Conservation (phyloP, 2,797 vertebrate species). For the Thaleichthys pacificus region DNA sequence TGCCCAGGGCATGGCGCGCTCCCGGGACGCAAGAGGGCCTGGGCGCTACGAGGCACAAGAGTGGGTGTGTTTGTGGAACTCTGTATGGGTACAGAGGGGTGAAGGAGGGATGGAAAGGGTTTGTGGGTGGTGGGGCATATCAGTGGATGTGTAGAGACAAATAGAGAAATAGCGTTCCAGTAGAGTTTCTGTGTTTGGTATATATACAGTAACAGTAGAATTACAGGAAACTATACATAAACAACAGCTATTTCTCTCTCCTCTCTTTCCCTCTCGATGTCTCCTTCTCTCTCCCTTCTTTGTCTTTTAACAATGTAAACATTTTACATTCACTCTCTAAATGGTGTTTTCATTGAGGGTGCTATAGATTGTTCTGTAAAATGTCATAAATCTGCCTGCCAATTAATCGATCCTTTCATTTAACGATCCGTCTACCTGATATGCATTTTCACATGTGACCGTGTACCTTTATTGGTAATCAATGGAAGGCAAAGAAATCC, state of each 20-base stretch:
- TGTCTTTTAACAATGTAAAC: conserved; percentile 37
- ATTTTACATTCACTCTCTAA: conserved; percentile 68
- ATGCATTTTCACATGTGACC: conserved; percentile 73
- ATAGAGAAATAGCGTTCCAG: neutral
- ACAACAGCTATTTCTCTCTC: too few species aligned
- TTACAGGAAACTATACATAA: neutral
- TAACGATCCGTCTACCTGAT: conserved; percentile 75
- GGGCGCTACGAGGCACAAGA: conserved; percentile 21
- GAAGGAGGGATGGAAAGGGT: conserved; percentile 31
- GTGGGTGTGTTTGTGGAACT: conserved; percentile 31
- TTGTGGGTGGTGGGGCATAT: conserved; percentile 30
- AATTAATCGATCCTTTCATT: conserved; percentile 78
- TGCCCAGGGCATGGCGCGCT: conserved; percentile 70
- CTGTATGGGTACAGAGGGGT: conserved; percentile 34
- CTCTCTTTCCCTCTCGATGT: conserved; percentile 4
- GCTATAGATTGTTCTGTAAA: conserved; percentile 73
- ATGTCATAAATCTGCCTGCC: conserved; percentile 83
- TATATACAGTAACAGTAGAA: neutral
- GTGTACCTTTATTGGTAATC: conserved; percentile 77
- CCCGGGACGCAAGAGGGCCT: conserved; percentile 63
- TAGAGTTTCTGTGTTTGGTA: neutral
- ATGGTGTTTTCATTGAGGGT: conserved; percentile 76
- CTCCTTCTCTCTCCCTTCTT: conserved; percentile 24
- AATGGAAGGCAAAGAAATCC: conserved; percentile 71
- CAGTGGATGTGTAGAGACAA: neutral